These are phyloP conservation scores for Brienomyrus brachyistius DNA, from an alignment of 2,113 vertebrate genomes.

Conservation along the genomic window DNA sequence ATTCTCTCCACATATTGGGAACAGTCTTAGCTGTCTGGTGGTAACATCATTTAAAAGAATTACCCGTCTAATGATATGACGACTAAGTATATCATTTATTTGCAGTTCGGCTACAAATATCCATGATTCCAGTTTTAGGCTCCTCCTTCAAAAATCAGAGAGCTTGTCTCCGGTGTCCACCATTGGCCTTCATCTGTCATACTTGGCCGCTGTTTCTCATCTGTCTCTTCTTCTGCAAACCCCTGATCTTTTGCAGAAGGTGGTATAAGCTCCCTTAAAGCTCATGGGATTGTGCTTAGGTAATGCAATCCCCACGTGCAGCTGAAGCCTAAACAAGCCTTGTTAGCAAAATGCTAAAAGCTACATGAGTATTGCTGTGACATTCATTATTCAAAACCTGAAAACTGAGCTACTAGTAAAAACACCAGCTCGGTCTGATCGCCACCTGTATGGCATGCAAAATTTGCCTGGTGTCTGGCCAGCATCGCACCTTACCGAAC, in stretches of 20 bases:
- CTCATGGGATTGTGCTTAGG: neutral
- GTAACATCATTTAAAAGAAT: neutral
- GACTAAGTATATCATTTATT: neutral
- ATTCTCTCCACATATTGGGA: neutral
- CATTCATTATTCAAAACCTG: neutral
- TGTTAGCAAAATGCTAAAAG: neutral
- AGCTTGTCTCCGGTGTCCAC: neutral
- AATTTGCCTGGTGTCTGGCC: neutral
- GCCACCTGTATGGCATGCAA: neutral
- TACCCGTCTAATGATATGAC: neutral
- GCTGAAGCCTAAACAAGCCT: neutral
- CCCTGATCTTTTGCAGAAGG: neutral
- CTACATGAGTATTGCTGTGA: neutral
- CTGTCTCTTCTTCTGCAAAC: neutral
- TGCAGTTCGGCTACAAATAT: neutral
- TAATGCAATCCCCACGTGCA: neutral
- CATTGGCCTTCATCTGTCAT: neutral
- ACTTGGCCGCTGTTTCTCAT: neutral
- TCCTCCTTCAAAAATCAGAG: neutral
- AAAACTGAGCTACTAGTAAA: neutral
- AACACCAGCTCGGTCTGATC: neutral
- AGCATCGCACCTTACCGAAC: neutral
- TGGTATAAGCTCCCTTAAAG: neutral
- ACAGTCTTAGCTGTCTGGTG: neutral
- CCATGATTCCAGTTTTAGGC: neutral